Evolutionary conservation across 1,140 invertebrate species (phyloP), one percentile per base, ranked within the genome.

Genomic region (Drosophila nannoptera): DNA sequence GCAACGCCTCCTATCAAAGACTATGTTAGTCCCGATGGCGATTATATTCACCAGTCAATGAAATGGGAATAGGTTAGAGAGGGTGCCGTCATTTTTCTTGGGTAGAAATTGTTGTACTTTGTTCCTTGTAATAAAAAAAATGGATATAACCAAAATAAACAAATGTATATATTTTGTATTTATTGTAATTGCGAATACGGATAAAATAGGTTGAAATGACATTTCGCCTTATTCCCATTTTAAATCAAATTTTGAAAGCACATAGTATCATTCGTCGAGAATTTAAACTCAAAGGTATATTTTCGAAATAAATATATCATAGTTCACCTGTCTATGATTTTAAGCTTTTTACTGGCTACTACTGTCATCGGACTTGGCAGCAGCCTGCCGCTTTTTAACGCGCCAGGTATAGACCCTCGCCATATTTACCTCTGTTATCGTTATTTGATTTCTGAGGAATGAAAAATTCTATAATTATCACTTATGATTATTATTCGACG

Each of bases 361-460:
- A 56, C 50, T 46, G 31, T 73, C 48, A 42, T 46, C 78, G 33
- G 60, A 82, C 62, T 89, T 89, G 29, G 80, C 83, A 12, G 75
- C 88, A 56, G 94, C 93, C 90, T 96, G 93, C 70, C 96, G 92
- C 83, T 94, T 93, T 88, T 97, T 98, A 0, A 98, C 96, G 91
- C 98, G 95, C 97, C 97, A 98, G 90, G 98, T 99, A 84, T 96
- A 98, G 22, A 98, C 96, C 87, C 97, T 91, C 38, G 97, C 97
- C 96, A 99, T 98, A 88, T 98, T 99, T 4, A 99, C 98, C 94
- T 99, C 98, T 49, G 97, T 97, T 7, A 97, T 99, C 6, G 98
- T 99, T 87, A 97, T 96, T 90, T 99, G 98, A 92, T 99, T 98
- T 86, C 96, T 95, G 70, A 87, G 92, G 6, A 1, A 35, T 6